These are phyloP conservation scores for Cephalopachus bancanus DNA, from an alignment of 2,797 vertebrate genomes.

Conservation along the genomic window DNA sequence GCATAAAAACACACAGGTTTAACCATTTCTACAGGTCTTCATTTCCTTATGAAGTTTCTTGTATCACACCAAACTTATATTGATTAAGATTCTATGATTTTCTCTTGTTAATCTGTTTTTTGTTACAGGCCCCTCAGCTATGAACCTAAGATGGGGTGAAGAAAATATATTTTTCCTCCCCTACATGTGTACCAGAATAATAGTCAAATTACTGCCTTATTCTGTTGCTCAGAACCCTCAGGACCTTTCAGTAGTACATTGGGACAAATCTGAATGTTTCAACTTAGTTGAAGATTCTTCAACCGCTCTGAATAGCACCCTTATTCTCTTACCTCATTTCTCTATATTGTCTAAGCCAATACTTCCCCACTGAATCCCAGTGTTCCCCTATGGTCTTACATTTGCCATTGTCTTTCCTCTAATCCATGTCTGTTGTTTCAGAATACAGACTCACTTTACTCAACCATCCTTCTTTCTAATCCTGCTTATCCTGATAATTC, in stretches of 20 bases:
- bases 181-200: neutral
- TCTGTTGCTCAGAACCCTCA: neutral
- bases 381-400: neutral
- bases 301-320: neutral
- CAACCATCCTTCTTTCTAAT: neutral
- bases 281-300: neutral
- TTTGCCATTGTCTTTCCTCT: neutral
- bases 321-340: neutral
- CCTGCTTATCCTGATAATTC: neutral
- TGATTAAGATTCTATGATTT: neutral
- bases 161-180: neutral
- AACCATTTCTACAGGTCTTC: neutral
- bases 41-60: neutral
- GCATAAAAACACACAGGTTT: neutral
- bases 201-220: neutral
- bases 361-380: neutral
- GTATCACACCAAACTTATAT: neutral
- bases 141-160: neutral
- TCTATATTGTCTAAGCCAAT: neutral
- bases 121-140: neutral
- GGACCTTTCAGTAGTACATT: neutral
- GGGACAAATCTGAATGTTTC: neutral
- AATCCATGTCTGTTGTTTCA: neutral
- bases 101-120: neutral
- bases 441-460: neutral